phyloP scores from a whole-genome alignment of 1,140 invertebrate species.

The Drosophila repletoides region DNA sequence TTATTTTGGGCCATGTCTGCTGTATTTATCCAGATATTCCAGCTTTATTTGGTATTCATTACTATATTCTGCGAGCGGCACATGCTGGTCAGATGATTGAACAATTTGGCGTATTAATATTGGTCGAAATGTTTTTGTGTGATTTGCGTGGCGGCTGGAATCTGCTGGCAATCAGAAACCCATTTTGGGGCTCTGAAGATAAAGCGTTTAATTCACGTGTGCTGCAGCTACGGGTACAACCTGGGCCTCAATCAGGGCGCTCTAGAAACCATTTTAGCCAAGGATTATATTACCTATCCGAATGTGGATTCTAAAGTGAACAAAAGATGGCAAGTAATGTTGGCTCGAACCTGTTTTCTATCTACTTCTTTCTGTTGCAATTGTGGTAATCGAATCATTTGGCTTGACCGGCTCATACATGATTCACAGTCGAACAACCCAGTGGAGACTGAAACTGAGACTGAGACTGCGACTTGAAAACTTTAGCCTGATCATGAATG shows the following conservation, averaged over 20 bases:
- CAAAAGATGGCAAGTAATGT: slow-evolving; percentile 1
- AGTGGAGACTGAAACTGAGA: neutral
- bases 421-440: slow-evolving; percentile 20
- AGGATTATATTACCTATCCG: slow-evolving; percentile 7
- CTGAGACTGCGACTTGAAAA: slow-evolving; percentile 10
- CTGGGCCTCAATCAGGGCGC: neutral
- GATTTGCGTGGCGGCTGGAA: neutral
- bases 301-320: neutral
- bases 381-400: slow-evolving; percentile 38
- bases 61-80: slow-evolving; percentile 34
- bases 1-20: too few relatives aligned
- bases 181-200: slow-evolving; percentile 9
- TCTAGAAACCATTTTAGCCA: too few relatives aligned
- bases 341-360: slow-evolving; percentile 6
- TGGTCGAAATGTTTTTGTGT: slow-evolving; percentile 11
- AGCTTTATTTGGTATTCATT: neutral
- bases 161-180: slow-evolving; percentile 15
- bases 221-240: slow-evolving; percentile 24
- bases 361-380: neutral
- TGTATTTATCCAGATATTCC: neutral
- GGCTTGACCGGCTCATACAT: slow-evolving; percentile 11
- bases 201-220: slow-evolving; percentile 12
- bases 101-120: slow-evolving; percentile 42
- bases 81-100: slow-evolving; percentile 21
- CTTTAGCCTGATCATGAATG: slow-evolving; percentile 53